Conservation (phyloP, 2,888 invertebrate genomes). For the Pristionchus entomophagus region DNA sequence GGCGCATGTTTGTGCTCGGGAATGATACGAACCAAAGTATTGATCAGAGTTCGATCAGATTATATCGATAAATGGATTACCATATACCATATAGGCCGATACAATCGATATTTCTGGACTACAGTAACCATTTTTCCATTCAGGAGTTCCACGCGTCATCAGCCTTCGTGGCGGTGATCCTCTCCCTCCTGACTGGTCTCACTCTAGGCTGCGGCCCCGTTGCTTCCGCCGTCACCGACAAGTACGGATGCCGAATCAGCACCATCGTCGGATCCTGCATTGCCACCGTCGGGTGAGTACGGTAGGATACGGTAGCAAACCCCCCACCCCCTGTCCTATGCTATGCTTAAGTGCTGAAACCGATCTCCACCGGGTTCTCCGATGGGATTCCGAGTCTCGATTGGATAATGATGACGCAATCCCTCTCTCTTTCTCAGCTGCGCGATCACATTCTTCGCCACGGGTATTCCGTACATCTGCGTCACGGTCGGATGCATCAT, state of each 20-base stretch:
- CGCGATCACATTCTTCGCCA: slow-evolving; percentile 86
- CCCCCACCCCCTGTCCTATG: no score
- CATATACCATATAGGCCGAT: neutral
- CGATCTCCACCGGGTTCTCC: no score
- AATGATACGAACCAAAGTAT: neutral
- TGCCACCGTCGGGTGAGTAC: slow-evolving; percentile 81
- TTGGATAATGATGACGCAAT: no score
- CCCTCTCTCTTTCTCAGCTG: slow-evolving; percentile 80
- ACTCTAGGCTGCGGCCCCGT: slow-evolving; percentile 92
- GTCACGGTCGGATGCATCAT: slow-evolving; percentile 94
- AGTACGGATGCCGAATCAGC: slow-evolving; percentile 90
- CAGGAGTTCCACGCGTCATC: slow-evolving; percentile 87
- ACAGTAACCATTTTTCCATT: slow-evolving; percentile 16
- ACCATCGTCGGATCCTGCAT: slow-evolving; percentile 88
- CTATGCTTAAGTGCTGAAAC: no score
- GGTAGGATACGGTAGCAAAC: neutral
- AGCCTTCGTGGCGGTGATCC: slow-evolving; percentile 91
- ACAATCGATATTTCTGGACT: neutral
- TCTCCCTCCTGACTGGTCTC: slow-evolving; percentile 91
- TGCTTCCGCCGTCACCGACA: slow-evolving; percentile 93
- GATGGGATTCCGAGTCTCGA: no score
- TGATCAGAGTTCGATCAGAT: neutral
- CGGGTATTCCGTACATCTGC: slow-evolving; percentile 88
- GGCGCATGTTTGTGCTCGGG: slow-evolving; percentile 75
- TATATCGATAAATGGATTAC: neutral